Conservation (phyloP, 2,888 invertebrate species). For the Synanthedon formicaeformis region DNA sequence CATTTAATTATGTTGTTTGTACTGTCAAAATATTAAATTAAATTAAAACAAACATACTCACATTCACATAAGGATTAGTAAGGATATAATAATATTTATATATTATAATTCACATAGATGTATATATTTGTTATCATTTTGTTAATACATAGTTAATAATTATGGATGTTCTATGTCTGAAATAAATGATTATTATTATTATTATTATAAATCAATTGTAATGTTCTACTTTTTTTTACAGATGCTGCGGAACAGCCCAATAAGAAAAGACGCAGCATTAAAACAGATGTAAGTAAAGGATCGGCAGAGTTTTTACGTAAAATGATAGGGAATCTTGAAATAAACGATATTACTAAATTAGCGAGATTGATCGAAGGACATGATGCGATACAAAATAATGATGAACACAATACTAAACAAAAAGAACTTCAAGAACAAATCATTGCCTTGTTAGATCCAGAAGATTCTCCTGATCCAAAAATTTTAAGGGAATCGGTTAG, state of each 20-base stretch:
- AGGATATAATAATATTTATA: too few species aligned
- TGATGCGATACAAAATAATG: slow-evolving; percentile 23
- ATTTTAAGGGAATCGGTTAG: slow-evolving; percentile 37
- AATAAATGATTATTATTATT: too few species aligned
- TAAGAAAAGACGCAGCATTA: slow-evolving; percentile 48
- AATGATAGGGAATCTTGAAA: slow-evolving; percentile 50
- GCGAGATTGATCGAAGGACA: slow-evolving; percentile 53
- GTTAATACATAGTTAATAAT: too few species aligned
- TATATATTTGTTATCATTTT: too few species aligned
- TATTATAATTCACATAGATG: too few species aligned
- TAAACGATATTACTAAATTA: slow-evolving; percentile 49
- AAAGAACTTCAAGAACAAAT: slow-evolving; percentile 50
- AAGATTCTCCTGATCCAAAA: slow-evolving; percentile 43
- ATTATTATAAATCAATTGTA: too few species aligned
- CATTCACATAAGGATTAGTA: too few species aligned
- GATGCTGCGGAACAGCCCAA: slow-evolving; percentile 47
- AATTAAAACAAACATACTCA: too few species aligned
- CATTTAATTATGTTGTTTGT: too few species aligned
- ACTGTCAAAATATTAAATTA: too few species aligned
- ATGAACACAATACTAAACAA: slow-evolving; percentile 30
- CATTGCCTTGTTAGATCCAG: slow-evolving; percentile 43
- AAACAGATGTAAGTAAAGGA: slow-evolving; percentile 58
- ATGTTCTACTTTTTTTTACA: slow-evolving; percentile 10
- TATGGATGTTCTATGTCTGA: too few species aligned
- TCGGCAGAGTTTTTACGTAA: slow-evolving; percentile 48